Evolutionary conservation across 2,113 vertebrate species (phyloP).

Genomic region (Melospiza melodia): DNA sequence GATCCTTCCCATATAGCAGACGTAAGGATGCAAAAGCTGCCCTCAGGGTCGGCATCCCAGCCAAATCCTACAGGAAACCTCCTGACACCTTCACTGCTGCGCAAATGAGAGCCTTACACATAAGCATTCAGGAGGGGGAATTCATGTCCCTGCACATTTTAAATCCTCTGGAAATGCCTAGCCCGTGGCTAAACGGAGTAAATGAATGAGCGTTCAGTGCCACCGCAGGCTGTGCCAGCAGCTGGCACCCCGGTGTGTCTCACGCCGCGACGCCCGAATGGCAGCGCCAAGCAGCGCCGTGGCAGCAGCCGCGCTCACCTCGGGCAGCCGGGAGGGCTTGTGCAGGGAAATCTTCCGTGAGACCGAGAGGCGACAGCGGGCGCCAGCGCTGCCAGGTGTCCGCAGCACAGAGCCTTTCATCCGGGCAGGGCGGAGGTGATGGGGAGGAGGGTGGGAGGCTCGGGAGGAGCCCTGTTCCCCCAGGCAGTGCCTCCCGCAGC

Average conservation of each 20-base stretch:
- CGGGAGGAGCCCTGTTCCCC: fast-evolving
- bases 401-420: neutral
- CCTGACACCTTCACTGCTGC: neutral
- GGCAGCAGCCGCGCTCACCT: neutral
- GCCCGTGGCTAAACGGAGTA: neutral
- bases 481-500: fast-evolving
- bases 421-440: fast-evolving
- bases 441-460: neutral
- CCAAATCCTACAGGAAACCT: neutral
- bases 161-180: neutral
- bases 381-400: fast-evolving
- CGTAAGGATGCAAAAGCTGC: neutral
- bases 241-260: neutral
- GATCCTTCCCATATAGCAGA: neutral
- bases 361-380: fast-evolving
- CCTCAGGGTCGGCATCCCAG: neutral
- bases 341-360: neutral
- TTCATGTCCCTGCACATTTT: neutral
- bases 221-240: neutral
- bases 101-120: neutral
- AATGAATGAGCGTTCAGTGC: neutral
- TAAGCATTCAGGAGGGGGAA: neutral
- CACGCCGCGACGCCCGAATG: fast-evolving
- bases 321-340: fast-evolving
- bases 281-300: neutral